phyloP scores from a whole-genome alignment of 2,797 vertebrate genomes.

The Borostomias antarcticus region DNA sequence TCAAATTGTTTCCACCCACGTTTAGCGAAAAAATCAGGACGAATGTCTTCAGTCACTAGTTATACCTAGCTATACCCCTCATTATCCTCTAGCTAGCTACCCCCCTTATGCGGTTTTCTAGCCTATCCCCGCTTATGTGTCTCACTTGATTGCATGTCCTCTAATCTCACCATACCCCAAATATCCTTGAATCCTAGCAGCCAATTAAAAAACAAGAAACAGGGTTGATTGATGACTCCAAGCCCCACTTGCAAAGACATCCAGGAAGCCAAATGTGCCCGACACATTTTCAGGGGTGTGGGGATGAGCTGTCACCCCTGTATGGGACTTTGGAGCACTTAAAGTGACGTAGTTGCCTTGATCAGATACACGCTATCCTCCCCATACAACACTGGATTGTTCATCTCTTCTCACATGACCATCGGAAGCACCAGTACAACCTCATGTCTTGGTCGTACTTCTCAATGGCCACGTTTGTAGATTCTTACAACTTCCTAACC shows the following conservation, averaged over 20 bases:
- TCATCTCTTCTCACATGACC: background rate
- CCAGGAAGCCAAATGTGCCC: background rate
- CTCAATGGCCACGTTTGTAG: slow-evolving; percentile 8
- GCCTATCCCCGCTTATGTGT: too few species aligned
- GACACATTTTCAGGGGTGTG: background rate
- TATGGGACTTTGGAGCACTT: background rate
- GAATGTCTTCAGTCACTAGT: too few species aligned
- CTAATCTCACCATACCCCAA: background rate
- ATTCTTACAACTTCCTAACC: slow-evolving; percentile 43
- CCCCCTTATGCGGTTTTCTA: too few species aligned
- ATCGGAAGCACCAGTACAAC: background rate
- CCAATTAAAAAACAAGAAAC: background rate
- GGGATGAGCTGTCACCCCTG: background rate
- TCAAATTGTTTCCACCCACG: too few species aligned
- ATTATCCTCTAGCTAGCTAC: background rate
- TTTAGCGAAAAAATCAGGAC: too few species aligned
- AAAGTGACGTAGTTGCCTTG: background rate
- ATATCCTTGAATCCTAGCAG: too few species aligned
- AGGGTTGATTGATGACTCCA: background rate
- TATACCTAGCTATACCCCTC: too few species aligned
- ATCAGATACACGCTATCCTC: background rate
- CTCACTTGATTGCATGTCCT: background rate
- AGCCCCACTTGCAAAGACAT: background rate
- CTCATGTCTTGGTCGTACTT: background rate
- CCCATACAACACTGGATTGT: background rate